phyloP scores from a whole-genome alignment of 1,140 invertebrate species.

The Metopolophium dirhodum region DNA sequence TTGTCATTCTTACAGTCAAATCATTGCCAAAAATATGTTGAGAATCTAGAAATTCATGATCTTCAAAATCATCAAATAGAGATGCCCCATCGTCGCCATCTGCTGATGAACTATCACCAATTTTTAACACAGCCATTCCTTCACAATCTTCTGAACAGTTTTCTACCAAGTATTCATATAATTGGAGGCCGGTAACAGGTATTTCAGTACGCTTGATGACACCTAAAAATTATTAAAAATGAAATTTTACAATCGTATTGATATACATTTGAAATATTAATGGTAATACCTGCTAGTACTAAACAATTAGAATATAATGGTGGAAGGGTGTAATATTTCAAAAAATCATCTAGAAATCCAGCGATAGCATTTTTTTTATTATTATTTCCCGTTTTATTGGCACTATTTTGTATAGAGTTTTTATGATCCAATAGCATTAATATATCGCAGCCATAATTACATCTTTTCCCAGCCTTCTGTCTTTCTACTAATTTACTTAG shows the following conservation, averaged over 20 bases:
- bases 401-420: constrained; percentile 66
- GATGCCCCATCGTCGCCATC: constrained; percentile 17
- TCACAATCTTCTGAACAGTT: constrained; percentile 17
- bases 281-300: constrained; percentile 71
- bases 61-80: constrained; percentile 28
- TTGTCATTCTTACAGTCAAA: neutral
- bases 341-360: constrained; percentile 82
- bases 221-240: constrained; percentile 56
- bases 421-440: neutral
- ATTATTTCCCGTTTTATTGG: constrained; percentile 68
- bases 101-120: neutral
- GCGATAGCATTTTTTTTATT: constrained; percentile 76
- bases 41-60: neutral
- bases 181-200: constrained; percentile 20
- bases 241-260: neutral
- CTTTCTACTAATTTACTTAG: constrained; percentile 22
- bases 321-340: constrained; percentile 83
- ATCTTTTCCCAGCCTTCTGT: neutral
- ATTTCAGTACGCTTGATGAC: constrained; percentile 9
- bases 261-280: constrained; percentile 24
- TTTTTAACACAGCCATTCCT: constrained; percentile 32
- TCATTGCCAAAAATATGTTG: neutral
- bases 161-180: constrained; percentile 39
- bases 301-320: constrained; percentile 84
- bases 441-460: neutral